Evolutionary conservation across 2,888 invertebrate genomes (phyloP).

Genomic region (Eubasilissa splendida): DNA sequence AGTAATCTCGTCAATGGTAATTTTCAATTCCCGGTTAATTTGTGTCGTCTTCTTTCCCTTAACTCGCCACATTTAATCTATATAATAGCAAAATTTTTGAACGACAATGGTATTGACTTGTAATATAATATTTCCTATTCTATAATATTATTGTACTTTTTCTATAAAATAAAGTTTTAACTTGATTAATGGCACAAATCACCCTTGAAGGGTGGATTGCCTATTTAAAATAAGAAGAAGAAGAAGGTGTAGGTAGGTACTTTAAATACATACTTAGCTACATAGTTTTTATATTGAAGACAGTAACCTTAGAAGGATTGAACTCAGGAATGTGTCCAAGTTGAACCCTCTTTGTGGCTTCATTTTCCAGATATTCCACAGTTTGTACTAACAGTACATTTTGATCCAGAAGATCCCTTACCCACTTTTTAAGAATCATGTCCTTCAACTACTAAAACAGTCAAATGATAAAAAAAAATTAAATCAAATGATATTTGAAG

Average conservation of each 20-base stretch:
- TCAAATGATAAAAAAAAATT: constrained; percentile 1
- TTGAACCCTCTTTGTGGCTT: constrained; percentile 15
- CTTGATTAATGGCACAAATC: too few relatives aligned
- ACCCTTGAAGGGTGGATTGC: too few relatives aligned
- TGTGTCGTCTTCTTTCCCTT: too few relatives aligned
- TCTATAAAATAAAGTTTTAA: too few relatives aligned
- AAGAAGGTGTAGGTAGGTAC: not conserved
- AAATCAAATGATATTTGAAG: not conserved
- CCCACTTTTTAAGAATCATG: constrained; percentile 32
- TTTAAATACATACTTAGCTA: not conserved
- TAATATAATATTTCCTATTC: too few relatives aligned
- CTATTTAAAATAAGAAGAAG: too few relatives aligned
- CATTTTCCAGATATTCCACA: constrained; percentile 33
- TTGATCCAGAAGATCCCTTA: constrained; percentile 30
- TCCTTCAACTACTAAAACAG: constrained; percentile 38
- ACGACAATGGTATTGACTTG: too few relatives aligned
- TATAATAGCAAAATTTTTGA: too few relatives aligned
- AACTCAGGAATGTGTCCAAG: not conserved
- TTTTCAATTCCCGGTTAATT: too few relatives aligned
- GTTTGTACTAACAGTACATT: constrained; percentile 31
- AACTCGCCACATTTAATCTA: too few relatives aligned
- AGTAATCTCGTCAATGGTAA: too few relatives aligned
- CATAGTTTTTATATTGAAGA: not conserved
- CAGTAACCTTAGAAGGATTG: constrained; percentile 12
- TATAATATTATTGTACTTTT: too few relatives aligned